Evolutionary conservation across 2,888 invertebrate genomes (phyloP), one percentile per base, ranked within the genome.

Genomic region (Geophilus truncorum): DNA sequence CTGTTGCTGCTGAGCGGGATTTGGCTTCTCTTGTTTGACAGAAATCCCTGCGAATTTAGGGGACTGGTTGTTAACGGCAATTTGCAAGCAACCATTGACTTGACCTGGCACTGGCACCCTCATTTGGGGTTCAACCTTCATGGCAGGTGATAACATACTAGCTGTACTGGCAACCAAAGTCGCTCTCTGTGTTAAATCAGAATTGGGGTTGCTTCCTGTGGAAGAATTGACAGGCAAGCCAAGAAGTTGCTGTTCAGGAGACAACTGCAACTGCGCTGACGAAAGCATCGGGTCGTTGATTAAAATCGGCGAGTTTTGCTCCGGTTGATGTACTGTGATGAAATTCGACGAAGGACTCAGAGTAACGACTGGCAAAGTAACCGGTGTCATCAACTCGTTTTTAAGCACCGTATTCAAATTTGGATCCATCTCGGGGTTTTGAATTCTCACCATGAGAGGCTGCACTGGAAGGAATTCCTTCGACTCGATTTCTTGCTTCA

Each of bases 1-100:
- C 15, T 18, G n/a, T 21, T 77, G 32, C 18, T 18, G n/a, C 10
- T 77, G 32, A 12, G 34, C 62, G 25, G 40, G 7, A 7, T 51
- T 51, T 23, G 45, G 21, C 28, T 78, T 78, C 23, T 78, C 78
- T 36, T 77, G 77, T 21, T 77, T 77, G 6, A 77, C 77, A 15
- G 6, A 7, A 6, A 57, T 57, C 10, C 32, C 32, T n/a, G 6
- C 51, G 18, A 51, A 51, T 7, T 51, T n/a, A n/a, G n/a, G 45
- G 1, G 45, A 18, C 18, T 45, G 45, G 1, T 5, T 1, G 18
- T 6, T 62, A 10, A 5, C 62, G 15, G 1, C 5, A 10, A 28
- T 28, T 70, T 70, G 70, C 28, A 70, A 70, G 28, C 28, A 70
- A 4, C 12, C 28, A 4, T 25, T 70, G n/a, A 10, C n/a, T 1